Base-by-base conservation (phyloP, 2,888 invertebrate genomes). In the Quadriops clusia region DNA sequence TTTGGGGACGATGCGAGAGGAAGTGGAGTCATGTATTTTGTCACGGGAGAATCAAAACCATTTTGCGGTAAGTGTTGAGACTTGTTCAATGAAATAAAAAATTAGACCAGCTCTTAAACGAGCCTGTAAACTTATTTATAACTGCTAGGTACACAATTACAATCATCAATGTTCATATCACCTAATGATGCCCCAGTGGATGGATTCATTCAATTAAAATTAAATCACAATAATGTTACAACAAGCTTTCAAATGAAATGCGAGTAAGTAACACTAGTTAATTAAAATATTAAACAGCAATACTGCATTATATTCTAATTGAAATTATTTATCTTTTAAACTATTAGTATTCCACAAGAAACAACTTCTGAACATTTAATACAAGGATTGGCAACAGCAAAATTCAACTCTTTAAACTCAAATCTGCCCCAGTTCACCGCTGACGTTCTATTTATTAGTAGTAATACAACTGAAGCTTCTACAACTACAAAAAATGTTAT, bases 11-110 rank as follows among this genome's bases (percentile, higher is more conserved):
- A 58, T 36, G 54, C 51, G 4, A 47, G 42, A 38, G 66, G 64
- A 6, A 51, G 63, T 31, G 73, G 72, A 17, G 62, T 67, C 22
- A 64, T 70, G 54, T 72, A 68, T 48, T 56, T 72, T 20, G 54
- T 61, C 2, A 72, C 72, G 1, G 57, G 63, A 42, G 59, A 57
- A 17, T 44, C 61, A 23, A 40, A 52, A 27, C 68, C 68, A 7
- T 72, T 55, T 50, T 73, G 73, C 50, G 73, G 73, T 66, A 62
- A 49, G 50, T 37, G 10, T 7, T 10, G 18, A 9, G 17, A n/a
- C n/a, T n/a, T n/a, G n/a, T n/a, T n/a, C n/a, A n/a, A n/a, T n/a
- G n/a, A n/a, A n/a, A n/a, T n/a, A 4, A 30, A 9, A 25, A 9
- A 23, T 28, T 31, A 13, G 11, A 22, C 23, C 23, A 5, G 12